Conservation (phyloP, 2,113 vertebrate genomes). For the Sprattus sprattus region DNA sequence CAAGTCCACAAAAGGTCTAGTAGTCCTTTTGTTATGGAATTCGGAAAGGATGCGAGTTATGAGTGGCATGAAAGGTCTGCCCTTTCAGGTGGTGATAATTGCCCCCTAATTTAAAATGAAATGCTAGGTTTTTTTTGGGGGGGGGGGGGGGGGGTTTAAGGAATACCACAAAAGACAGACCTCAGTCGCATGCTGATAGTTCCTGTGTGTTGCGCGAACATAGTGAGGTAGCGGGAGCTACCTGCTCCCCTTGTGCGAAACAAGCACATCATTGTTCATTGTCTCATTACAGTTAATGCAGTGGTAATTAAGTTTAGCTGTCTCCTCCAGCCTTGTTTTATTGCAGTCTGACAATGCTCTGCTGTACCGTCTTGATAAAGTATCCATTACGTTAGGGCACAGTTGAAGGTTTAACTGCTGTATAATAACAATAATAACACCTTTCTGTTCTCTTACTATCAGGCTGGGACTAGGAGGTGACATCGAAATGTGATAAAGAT, state of each 20-base stretch:
- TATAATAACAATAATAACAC: conserved; percentile 11
- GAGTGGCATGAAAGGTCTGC: conserved; percentile 53
- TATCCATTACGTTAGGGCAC: not conserved
- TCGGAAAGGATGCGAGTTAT: conserved; percentile 64
- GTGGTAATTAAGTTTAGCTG: conserved; percentile 22
- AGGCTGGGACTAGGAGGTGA: not conserved
- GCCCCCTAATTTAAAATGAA: conserved; percentile 68
- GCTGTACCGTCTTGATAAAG: not conserved
- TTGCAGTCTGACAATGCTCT: not conserved
- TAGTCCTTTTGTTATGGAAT: conserved; percentile 56
- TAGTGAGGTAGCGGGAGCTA: not conserved
- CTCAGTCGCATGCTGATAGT: conserved; percentile 40
- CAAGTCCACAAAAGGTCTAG: not conserved
- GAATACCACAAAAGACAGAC: conserved; percentile 43
- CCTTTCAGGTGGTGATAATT: conserved; percentile 62
- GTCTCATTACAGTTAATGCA: conserved; percentile 22
- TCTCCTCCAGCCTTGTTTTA: conserved; percentile 3
- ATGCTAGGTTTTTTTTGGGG: conserved; percentile 54
- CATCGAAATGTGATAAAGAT: not conserved
- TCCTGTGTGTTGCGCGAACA: conserved; percentile 26
- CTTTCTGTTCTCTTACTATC: not conserved
- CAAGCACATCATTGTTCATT: conserved; percentile 46
- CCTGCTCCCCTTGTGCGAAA: not conserved
- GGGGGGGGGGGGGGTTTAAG: conserved; percentile 40
- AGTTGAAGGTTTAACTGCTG: conserved; percentile 3